These are phyloP conservation scores for Microcebus murinus DNA, from an alignment of 2,113 vertebrate genomes.

Conservation along the genomic window DNA sequence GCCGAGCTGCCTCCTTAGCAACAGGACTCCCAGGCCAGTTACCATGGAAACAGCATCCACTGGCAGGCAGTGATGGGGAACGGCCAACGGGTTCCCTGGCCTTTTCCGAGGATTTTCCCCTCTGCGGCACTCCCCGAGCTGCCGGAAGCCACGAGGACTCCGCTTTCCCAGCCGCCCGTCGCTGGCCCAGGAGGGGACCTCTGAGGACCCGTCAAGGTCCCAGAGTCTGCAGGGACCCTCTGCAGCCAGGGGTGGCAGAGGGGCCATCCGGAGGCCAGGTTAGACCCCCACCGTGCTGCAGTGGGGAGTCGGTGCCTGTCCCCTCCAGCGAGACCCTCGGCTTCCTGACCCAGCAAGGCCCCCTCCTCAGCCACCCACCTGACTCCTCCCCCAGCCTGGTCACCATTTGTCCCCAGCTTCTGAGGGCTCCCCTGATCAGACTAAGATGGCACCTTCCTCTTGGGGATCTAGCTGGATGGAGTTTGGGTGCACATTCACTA, in stretches of 20 bases:
- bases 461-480: background rate
- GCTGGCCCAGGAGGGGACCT: background rate
- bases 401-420: background rate
- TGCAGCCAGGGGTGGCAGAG: fast-evolving
- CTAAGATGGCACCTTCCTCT: background rate
- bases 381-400: background rate
- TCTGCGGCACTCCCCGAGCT: background rate
- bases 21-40: slow-evolving; percentile 48
- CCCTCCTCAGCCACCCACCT: background rate
- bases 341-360: background rate
- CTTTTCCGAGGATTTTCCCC: slow-evolving; percentile 58
- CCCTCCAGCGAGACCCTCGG: background rate
- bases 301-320: background rate
- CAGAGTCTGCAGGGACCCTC: background rate
- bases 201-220: fast-evolving
- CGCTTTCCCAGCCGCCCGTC: background rate
- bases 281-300: fast-evolving
- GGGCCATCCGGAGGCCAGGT: too few relatives aligned
- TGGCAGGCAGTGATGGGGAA: background rate
- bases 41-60: slow-evolving; percentile 74
- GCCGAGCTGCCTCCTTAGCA: slow-evolving; percentile 56
- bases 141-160: background rate
- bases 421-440: background rate
- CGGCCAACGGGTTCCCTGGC: slow-evolving; percentile 10
- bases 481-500: too few relatives aligned